phyloP scores from a whole-genome alignment of 2,888 invertebrate genomes.

The Thalpophila matura region DNA sequence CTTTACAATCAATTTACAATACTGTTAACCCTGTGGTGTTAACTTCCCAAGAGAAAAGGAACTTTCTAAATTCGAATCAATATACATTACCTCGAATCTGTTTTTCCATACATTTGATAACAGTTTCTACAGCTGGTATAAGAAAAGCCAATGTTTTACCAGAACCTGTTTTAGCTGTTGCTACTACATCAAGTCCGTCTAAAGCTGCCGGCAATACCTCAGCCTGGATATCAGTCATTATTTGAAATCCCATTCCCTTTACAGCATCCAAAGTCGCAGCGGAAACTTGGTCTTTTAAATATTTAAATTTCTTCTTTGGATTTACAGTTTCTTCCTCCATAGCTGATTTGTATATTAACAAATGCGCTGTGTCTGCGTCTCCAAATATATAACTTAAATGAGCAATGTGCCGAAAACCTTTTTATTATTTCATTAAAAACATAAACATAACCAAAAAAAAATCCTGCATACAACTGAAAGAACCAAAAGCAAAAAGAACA shows the following conservation, averaged over 20 bases:
- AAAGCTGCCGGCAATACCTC: slow-evolving; percentile 96
- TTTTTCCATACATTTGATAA: slow-evolving; percentile 90
- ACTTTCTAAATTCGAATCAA: too few relatives aligned
- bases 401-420: background rate
- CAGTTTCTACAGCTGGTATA: slow-evolving; percentile 97
- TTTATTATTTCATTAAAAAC: background rate
- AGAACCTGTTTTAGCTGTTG: slow-evolving; percentile 98
- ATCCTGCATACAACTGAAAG: too few relatives aligned
- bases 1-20: too few relatives aligned
- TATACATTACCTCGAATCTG: slow-evolving; percentile 64
- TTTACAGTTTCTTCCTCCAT: slow-evolving; percentile 69
- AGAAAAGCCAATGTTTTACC: slow-evolving; percentile 99
- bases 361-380: background rate
- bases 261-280: slow-evolving; percentile 94
- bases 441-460: slow-evolving; percentile 26
- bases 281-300: slow-evolving; percentile 92
- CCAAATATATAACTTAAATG: background rate
- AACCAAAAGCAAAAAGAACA: slow-evolving; percentile 9
- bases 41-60: too few relatives aligned
- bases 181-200: slow-evolving; percentile 97
- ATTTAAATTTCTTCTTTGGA: slow-evolving; percentile 84
- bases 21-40: too few relatives aligned
- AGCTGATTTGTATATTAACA: background rate
- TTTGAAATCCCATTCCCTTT: slow-evolving; percentile 96
- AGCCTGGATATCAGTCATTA: slow-evolving; percentile 98